Conservation (phyloP, 2,888 invertebrate species). For the Agriopis aurantiaria region DNA sequence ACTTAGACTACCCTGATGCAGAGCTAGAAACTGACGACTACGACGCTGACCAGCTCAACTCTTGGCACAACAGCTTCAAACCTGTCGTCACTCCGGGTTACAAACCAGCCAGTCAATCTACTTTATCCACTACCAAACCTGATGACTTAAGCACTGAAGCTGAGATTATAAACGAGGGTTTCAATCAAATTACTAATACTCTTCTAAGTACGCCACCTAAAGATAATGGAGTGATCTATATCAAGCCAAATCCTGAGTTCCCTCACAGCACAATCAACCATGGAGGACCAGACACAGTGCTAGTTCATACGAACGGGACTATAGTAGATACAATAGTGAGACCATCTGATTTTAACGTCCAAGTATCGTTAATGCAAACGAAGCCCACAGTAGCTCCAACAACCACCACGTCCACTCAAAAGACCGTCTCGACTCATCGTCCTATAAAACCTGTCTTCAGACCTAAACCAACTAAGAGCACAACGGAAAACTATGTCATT, state of each 20-base stretch:
- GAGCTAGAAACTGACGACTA: slow-evolving; percentile 75
- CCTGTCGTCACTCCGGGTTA: slow-evolving; percentile 81
- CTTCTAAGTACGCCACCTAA: slow-evolving; percentile 78
- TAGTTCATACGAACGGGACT: slow-evolving; percentile 86
- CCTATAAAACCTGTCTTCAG: slow-evolving; percentile 85
- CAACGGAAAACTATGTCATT: slow-evolving; percentile 84
- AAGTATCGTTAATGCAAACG: slow-evolving; percentile 81
- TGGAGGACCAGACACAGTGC: slow-evolving; percentile 87
- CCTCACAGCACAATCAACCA: slow-evolving; percentile 87
- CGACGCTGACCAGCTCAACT: slow-evolving; percentile 73
- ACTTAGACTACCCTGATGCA: slow-evolving; percentile 77
- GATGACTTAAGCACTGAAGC: slow-evolving; percentile 71
- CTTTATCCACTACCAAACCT: slow-evolving; percentile 60
- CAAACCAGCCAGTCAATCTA: slow-evolving; percentile 60
- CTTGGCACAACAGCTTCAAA: slow-evolving; percentile 79
- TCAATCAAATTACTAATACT: slow-evolving; percentile 85
- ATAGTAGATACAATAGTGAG: slow-evolving; percentile 82
- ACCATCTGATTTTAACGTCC: slow-evolving; percentile 82
- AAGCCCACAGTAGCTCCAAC: slow-evolving; percentile 74
- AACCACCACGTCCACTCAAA: slow-evolving; percentile 65
- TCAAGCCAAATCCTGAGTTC: slow-evolving; percentile 74
- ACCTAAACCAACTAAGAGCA: slow-evolving; percentile 76
- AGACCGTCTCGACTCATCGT: slow-evolving; percentile 74
- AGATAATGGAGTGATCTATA: slow-evolving; percentile 70
- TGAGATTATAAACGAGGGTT: slow-evolving; percentile 85